phyloP scores from a whole-genome alignment of 1,140 invertebrate genomes.

The Contarinia nasturtii region DNA sequence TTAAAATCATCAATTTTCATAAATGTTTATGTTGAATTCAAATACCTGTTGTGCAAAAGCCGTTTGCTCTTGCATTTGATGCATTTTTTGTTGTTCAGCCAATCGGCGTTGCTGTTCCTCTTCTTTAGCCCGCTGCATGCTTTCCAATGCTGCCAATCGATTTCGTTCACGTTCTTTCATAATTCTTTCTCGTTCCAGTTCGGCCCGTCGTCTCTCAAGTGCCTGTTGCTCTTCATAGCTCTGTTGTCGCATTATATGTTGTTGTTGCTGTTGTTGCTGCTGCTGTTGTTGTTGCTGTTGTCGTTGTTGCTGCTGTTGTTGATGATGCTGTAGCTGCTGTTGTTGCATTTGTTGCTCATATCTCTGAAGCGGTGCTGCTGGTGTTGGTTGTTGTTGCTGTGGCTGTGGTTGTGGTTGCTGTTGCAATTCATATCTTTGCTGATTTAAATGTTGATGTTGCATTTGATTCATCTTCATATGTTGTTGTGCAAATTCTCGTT shows the following conservation, averaged over 20 bases:
- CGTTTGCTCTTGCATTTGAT: too few relatives aligned
- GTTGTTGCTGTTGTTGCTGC: too few relatives aligned
- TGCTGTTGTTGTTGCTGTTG: neutral
- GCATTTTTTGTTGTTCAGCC: neutral
- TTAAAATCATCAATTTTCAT: neutral
- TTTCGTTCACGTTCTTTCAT: neutral
- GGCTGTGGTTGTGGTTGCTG: too few relatives aligned
- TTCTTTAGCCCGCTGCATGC: neutral
- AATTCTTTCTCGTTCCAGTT: neutral
- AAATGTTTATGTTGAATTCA: too few relatives aligned
- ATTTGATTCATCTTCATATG: constrained; percentile 2
- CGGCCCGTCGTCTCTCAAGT: neutral
- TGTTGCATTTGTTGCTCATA: too few relatives aligned
- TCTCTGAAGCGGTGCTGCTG: too few relatives aligned
- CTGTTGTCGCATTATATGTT: neutral
- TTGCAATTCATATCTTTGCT: neutral
- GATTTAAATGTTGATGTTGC: neutral
- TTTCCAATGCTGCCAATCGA: neutral
- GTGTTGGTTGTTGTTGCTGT: too few relatives aligned
- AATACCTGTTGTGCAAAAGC: too few relatives aligned
- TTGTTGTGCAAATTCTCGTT: constrained; percentile 3
- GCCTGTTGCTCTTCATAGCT: neutral
- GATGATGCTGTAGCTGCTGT: too few relatives aligned
- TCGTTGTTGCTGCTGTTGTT: too few relatives aligned
- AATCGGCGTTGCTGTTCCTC: neutral